Evolutionary conservation across 35 echinoderm and acorn worm species (phyloP).

Genomic region (Lytechinus pictus): DNA sequence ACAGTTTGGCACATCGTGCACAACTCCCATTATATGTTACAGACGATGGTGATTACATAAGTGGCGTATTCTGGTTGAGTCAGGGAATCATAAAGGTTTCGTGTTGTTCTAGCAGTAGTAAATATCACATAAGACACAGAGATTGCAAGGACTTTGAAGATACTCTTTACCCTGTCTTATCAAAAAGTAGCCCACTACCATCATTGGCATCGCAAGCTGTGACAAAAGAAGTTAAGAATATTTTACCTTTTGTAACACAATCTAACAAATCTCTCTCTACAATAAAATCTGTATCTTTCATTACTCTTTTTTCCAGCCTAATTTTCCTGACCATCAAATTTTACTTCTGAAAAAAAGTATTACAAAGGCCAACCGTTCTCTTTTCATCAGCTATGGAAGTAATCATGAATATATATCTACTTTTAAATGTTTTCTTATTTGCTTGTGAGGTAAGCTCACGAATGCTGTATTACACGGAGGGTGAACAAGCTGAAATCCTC

Average conservation of each 20-base stretch:
- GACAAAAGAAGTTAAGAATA: not conserved
- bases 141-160: not conserved
- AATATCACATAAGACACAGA: not conserved
- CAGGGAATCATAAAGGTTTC: not conserved
- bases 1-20: not conserved
- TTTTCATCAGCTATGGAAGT: not conserved
- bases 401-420: not conserved
- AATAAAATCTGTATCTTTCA: not conserved
- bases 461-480: not conserved
- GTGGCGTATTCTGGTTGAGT: not conserved
- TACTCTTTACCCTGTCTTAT: not conserved
- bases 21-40: not conserved
- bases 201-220: not conserved
- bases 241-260: not conserved
- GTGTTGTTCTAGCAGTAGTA: not conserved
- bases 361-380: not conserved
- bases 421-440: not conserved
- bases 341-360: not conserved
- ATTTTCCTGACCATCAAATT: not conserved
- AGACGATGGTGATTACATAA: not conserved
- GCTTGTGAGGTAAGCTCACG: not conserved
- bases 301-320: not conserved
- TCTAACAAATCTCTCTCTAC: not conserved
- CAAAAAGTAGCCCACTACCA: not conserved
- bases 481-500: not conserved